Evolutionary conservation across 1,140 invertebrate species (phyloP).

Genomic region (Monomorium pharaonis): DNA sequence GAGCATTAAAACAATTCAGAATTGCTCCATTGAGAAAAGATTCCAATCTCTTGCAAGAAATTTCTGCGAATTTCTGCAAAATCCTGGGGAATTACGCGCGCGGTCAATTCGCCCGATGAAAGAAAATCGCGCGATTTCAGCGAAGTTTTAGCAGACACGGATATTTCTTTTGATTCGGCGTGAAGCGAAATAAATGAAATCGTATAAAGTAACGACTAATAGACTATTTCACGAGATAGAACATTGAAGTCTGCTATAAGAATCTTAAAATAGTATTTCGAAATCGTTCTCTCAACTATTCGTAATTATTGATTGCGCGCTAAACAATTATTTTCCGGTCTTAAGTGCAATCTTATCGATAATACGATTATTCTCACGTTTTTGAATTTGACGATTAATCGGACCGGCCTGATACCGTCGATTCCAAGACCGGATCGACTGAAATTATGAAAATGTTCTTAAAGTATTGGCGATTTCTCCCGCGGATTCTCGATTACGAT

Average conservation of each 20-base stretch:
- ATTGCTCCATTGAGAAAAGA: neutral
- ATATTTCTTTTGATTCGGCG: slow-evolving; percentile 36
- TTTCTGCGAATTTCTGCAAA: slow-evolving; percentile 46
- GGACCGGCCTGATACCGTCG: slow-evolving; percentile 64
- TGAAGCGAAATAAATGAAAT: slow-evolving; percentile 38
- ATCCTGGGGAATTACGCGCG: slow-evolving; percentile 34
- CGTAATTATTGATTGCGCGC: neutral
- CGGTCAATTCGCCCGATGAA: slow-evolving; percentile 26
- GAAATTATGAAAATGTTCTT: slow-evolving; percentile 79
- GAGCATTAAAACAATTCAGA: slow-evolving; percentile 21
- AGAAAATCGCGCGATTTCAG: slow-evolving; percentile 46
- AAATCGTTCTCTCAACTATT: neutral
- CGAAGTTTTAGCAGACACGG: slow-evolving; percentile 44
- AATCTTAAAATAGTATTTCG: neutral
- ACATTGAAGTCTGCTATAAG: neutral
- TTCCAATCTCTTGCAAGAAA: slow-evolving; percentile 23
- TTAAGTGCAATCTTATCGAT: too few relatives aligned
- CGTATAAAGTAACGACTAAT: slow-evolving; percentile 20
- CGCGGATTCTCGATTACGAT: slow-evolving; percentile 55
- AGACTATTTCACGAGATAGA: neutral
- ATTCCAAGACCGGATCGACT: slow-evolving; percentile 69
- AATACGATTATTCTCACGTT: neutral
- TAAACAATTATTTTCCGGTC: neutral
- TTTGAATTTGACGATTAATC: neutral
- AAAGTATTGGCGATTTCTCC: slow-evolving; percentile 24